These are phyloP conservation scores for Agapornis canus DNA, from an alignment of 2,797 vertebrate genomes.

Conservation along the genomic window DNA sequence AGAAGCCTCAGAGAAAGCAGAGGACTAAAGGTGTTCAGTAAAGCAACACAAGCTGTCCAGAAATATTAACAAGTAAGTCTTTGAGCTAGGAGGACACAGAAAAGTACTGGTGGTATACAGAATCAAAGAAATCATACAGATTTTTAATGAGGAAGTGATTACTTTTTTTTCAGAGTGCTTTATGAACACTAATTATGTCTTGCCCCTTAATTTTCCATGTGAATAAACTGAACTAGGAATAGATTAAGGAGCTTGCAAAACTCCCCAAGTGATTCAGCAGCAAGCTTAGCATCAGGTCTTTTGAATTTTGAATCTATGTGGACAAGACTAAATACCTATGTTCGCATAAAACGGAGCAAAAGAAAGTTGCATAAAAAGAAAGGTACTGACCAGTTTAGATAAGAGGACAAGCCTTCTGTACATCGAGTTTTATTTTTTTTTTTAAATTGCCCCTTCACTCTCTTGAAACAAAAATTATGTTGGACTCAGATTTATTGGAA, in stretches of 20 bases:
- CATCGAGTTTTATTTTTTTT: not conserved
- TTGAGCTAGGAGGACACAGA: not conserved
- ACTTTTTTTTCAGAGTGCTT: not conserved
- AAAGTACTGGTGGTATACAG: not conserved
- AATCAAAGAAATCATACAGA: not conserved
- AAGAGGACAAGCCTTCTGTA: not conserved
- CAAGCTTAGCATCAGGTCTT: not conserved
- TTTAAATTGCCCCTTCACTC: not conserved
- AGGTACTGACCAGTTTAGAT: not conserved
- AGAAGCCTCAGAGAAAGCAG: not conserved
- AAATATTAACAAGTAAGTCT: not conserved
- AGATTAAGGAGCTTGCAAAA: not conserved
- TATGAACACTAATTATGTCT: not conserved
- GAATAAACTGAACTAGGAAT: slow-evolving; percentile 9
- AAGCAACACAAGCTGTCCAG: not conserved
- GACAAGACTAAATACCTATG: not conserved
- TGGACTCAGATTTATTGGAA: not conserved
- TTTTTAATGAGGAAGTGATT: not conserved
- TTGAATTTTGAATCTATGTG: not conserved
- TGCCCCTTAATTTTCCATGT: not conserved
- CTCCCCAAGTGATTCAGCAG: not conserved
- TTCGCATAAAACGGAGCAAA: not conserved
- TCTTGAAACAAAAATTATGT: not conserved
- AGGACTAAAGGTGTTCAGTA: not conserved
- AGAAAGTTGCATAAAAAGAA: not conserved